Conservation (phyloP, 2,113 vertebrate genomes). For the Oenanthe oenanthe region DNA sequence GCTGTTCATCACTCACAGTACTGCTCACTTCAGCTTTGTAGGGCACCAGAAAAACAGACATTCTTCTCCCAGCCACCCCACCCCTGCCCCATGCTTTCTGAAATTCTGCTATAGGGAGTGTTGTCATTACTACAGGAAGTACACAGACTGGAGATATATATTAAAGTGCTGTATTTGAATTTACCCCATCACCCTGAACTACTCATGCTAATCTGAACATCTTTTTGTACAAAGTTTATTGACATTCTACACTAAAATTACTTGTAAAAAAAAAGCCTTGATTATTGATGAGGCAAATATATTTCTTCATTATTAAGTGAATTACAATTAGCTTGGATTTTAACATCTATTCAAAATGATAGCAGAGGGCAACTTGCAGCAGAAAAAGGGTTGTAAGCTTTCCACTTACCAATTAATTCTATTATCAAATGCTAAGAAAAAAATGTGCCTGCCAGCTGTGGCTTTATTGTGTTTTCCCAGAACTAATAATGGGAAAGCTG, state of each 20-base stretch:
- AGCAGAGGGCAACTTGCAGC: conserved; percentile 73
- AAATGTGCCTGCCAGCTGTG: conserved; percentile 82
- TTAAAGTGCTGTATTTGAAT: not conserved
- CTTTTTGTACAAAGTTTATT: conserved; percentile 12
- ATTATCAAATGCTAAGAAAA: conserved; percentile 81
- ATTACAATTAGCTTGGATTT: conserved; percentile 76
- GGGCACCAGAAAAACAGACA: not conserved
- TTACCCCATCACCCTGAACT: not conserved
- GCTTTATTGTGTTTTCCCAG: conserved; percentile 81
- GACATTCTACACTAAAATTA: not conserved
- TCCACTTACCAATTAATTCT: conserved; percentile 82
- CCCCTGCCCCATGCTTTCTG: not conserved
- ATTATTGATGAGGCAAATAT: conserved; percentile 39
- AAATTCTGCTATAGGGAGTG: not conserved
- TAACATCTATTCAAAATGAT: conserved; percentile 73
- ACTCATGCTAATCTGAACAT: not conserved
- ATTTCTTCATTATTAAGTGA: conserved; percentile 72
- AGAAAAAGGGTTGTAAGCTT: conserved; percentile 74
- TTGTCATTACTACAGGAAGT: not conserved
- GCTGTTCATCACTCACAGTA: not conserved
- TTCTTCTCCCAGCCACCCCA: not conserved
- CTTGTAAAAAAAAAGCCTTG: not conserved
- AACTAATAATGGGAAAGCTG: conserved; percentile 79
- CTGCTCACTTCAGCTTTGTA: not conserved
- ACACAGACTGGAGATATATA: not conserved